A percentile compares a stretch with the other conserved stretches of the same genome.
phyloP scores from a whole-genome alignment of 2,888 invertebrate species.

The Oithona nana region DNA sequence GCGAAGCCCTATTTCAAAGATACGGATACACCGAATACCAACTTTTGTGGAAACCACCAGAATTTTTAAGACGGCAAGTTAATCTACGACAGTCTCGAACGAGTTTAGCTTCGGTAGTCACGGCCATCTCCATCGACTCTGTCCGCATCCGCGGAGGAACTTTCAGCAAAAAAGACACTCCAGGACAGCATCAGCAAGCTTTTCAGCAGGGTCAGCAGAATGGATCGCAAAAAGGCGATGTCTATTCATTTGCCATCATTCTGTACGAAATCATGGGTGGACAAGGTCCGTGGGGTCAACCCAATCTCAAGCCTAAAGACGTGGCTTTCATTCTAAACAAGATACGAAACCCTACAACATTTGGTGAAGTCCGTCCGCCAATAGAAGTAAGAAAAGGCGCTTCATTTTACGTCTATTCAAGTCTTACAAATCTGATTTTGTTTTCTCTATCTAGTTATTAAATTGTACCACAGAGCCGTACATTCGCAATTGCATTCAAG shows the following conservation, averaged over 20 bases:
- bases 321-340: not conserved
- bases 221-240: constrained; percentile 27
- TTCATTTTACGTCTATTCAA: too few species aligned
- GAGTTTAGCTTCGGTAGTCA: not conserved
- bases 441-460: not conserved
- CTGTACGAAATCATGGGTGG: constrained; percentile 26
- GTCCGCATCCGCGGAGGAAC: not conserved
- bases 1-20: too few species aligned
- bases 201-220: too few species aligned
- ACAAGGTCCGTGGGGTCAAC: not conserved
- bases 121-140: not conserved
- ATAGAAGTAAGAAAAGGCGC: not conserved
- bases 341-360: not conserved
- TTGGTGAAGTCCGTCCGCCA: not conserved
- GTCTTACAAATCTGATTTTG: not conserved
- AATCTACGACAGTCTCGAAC: not conserved
- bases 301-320: too few species aligned
- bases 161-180: not conserved
- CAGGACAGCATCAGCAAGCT: too few species aligned
- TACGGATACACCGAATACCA: not conserved
- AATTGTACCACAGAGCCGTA: not conserved
- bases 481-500: constrained; percentile 25
- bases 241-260: constrained; percentile 31
- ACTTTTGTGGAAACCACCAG: not conserved
- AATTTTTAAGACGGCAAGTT: not conserved